Evolutionary conservation across 2,888 invertebrate genomes (phyloP), one percentile per base, ranked within the genome.

Genomic region (Diloba caeruleocephala): DNA sequence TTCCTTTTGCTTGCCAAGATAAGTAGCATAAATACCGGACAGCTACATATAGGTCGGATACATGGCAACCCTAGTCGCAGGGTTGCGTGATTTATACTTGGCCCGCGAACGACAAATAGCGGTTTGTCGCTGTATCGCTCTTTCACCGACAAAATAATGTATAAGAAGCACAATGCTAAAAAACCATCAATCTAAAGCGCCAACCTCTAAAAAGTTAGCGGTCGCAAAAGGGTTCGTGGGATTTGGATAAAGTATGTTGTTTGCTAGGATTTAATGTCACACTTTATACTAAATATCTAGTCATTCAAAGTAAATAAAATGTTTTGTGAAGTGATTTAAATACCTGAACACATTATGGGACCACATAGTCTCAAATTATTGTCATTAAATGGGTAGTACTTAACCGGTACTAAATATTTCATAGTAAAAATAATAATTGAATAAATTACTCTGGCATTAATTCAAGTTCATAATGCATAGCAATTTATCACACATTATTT

Each of bases 71-170:
- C 80, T 81, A 71, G 56, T 61, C 39, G 71, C 64, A 76, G 85
- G 88, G 89, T 81, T 79, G 82, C 83, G 82, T 90, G 91, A 92
- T 91, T 90, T 91, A 91, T 89, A 83, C 79, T 71, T 76, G 79
- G 79, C 81, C 85, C 81, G 78, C 82, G 81, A 76, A 88, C 90
- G 89, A 92, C 89, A 92, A 92, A 91, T 90, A 90, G 89, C 88
- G 88, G 90, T 89, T 89, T 89, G 88, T 89, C 88, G 86, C 82
- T 80, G 82, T 86, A 88, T 89, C 88, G 87, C 84, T 88, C 87
- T 86, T 86, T 85, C 81, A 82, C 83, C 79, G 81, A 81, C 77
- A 77, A 86, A 89, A 89, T 87, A 89, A 88, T 85, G 84, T 87
- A 84, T 85, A 83, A 79, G 78, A 78, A 73, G 65, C 68, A 77